Percentiles rank a stretch among this genome's conserved stretches.
These are phyloP conservation scores for Temnothorax rugatulus DNA, from an alignment of 2,888 invertebrate genomes.

Conservation along the genomic window DNA sequence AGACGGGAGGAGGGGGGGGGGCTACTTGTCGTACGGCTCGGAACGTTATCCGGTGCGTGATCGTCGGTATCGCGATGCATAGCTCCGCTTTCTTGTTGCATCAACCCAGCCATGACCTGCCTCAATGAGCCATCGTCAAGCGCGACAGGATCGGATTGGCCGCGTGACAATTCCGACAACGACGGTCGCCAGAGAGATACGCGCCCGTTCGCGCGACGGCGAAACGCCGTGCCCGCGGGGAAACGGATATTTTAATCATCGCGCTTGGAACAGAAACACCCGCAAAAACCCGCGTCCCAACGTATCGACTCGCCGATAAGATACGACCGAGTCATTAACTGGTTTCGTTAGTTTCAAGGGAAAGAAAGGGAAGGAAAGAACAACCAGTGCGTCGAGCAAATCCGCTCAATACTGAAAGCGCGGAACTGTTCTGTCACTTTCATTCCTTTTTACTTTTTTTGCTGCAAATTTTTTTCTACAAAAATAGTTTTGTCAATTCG, in stretches of 20 bases:
- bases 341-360: not conserved
- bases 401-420: not conserved
- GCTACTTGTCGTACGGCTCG: not conserved
- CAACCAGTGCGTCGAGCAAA: not conserved
- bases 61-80: not conserved
- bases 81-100: constrained; percentile 51
- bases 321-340: not conserved
- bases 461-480: not conserved
- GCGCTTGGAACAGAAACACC: not conserved
- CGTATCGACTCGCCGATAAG: not conserved
- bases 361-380: not conserved
- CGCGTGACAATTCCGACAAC: constrained; percentile 35
- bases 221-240: not conserved
- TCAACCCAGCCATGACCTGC: constrained; percentile 49
- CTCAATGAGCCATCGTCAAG: constrained; percentile 35
- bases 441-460: not conserved
- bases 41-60: not conserved
- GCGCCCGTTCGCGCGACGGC: not conserved
- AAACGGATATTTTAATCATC: constrained; percentile 5
- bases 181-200: constrained; percentile 5
- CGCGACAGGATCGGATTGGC: constrained; percentile 42
- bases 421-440: not conserved
- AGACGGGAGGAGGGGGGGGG: no score
- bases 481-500: not conserved
- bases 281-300: not conserved